Conservation (phyloP, 2,888 invertebrate genomes). For the Tanaodytes sp. region DNA sequence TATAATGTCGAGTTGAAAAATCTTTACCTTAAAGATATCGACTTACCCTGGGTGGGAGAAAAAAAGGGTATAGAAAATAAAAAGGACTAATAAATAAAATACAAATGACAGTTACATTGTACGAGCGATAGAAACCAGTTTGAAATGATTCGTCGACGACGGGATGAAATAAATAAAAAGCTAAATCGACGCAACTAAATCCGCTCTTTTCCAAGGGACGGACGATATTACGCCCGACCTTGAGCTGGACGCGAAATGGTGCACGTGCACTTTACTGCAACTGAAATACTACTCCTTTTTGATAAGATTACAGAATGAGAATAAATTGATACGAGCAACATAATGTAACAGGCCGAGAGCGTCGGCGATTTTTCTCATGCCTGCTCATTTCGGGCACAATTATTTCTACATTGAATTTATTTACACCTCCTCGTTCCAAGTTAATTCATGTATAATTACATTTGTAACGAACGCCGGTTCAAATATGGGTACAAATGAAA, state of each 20-base stretch:
- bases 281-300: constrained; percentile 19
- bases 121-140: constrained; percentile 1
- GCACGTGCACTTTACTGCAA: constrained; percentile 24
- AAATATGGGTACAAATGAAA: too few species aligned
- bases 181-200: not conserved
- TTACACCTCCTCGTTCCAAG: too few species aligned
- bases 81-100: too few species aligned
- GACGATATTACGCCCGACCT: constrained; percentile 14
- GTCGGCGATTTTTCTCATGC: too few species aligned
- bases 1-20: too few species aligned
- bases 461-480: too few species aligned
- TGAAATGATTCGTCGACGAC: not conserved
- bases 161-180: not conserved
- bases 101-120: not conserved
- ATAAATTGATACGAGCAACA: constrained; percentile 20
- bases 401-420: too few species aligned
- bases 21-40: too few species aligned
- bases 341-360: constrained; percentile 22
- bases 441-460: too few species aligned
- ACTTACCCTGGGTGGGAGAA: too few species aligned
- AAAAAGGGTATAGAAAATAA: too few species aligned
- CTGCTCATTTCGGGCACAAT: too few species aligned
- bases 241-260: constrained; percentile 23
- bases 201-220: constrained; percentile 6
- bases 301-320: constrained; percentile 29